Conservation (phyloP, 2,888 invertebrate genomes). For the Aradus depressus region DNA sequence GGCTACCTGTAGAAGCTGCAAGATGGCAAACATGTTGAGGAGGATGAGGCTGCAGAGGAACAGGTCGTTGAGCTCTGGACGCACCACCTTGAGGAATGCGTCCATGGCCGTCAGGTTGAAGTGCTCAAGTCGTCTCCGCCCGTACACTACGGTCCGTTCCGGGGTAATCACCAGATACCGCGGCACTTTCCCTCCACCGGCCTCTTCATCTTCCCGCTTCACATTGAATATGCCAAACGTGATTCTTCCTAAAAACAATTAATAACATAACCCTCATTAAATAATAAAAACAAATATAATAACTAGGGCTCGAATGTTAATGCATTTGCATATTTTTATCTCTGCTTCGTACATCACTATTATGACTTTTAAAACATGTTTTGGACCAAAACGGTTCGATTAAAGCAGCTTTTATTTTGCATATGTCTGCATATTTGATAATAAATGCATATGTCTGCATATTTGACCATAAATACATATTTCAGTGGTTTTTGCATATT, state of each 20-base stretch:
- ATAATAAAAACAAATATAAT: neutral
- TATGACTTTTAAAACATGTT: no score
- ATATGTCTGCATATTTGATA: no score
- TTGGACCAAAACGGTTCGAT: no score
- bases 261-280: neutral
- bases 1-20: slow-evolving; percentile 38
- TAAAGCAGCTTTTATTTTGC: no score
- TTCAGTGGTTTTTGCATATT: no score
- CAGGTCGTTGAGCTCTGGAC: slow-evolving; percentile 43
- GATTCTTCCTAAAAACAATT: slow-evolving; percentile 40
- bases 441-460: no score
- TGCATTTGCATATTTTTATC: no score
- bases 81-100: slow-evolving; percentile 38
- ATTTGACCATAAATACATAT: no score
- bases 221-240: slow-evolving; percentile 38
- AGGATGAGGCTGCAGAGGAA: slow-evolving; percentile 39
- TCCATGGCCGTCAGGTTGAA: slow-evolving; percentile 39
- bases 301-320: no score
- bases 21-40: slow-evolving; percentile 38
- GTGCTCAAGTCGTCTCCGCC: slow-evolving; percentile 37
- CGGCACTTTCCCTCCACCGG: slow-evolving; percentile 31
- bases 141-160: slow-evolving; percentile 38
- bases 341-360: no score
- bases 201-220: slow-evolving; percentile 31
- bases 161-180: slow-evolving; percentile 39